Conservation (phyloP, 2,888 invertebrate genomes). For the Leptinotarsa juncta region DNA sequence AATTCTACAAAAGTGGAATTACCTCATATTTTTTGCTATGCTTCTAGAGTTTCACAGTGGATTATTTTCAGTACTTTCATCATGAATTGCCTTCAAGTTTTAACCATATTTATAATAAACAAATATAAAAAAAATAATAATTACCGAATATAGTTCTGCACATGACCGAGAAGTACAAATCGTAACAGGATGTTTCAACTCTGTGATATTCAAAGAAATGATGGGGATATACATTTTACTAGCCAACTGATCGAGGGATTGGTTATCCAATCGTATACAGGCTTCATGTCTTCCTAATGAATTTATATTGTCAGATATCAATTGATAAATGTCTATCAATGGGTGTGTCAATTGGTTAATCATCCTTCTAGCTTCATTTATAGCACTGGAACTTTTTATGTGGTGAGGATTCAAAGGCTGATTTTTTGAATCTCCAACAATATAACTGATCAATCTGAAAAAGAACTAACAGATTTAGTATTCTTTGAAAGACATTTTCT, state of each 20-base stretch:
- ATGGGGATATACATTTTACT: conserved; percentile 57
- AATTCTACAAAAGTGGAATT: too few relatives aligned
- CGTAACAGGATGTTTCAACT: conserved; percentile 56
- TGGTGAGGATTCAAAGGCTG: conserved; percentile 55
- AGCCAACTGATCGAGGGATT: conserved; percentile 52
- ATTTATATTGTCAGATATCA: conserved; percentile 58
- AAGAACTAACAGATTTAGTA: conserved; percentile 15
- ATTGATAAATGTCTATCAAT: conserved; percentile 59
- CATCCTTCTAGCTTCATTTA: conserved; percentile 59
- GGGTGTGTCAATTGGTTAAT: conserved; percentile 59
- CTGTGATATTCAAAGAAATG: conserved; percentile 52
- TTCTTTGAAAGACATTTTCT: background rate
- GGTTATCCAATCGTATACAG: conserved; percentile 46
- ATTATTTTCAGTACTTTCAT: too few relatives aligned
- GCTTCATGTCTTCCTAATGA: conserved; percentile 53
- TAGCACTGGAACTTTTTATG: conserved; percentile 56
- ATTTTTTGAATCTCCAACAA: conserved; percentile 49
- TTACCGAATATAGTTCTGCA: conserved; percentile 51
- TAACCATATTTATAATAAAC: background rate
- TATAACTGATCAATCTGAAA: conserved; percentile 56
- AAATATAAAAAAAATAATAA: background rate
- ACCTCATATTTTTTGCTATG: too few relatives aligned
- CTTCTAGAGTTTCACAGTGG: too few relatives aligned
- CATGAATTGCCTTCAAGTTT: too few relatives aligned
- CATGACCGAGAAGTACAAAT: conserved; percentile 56